A percentile compares a stretch with the other conserved stretches of the same genome.
phyloP scores from a whole-genome alignment of 2,888 invertebrate species.

The Pseudococcus viburni region DNA sequence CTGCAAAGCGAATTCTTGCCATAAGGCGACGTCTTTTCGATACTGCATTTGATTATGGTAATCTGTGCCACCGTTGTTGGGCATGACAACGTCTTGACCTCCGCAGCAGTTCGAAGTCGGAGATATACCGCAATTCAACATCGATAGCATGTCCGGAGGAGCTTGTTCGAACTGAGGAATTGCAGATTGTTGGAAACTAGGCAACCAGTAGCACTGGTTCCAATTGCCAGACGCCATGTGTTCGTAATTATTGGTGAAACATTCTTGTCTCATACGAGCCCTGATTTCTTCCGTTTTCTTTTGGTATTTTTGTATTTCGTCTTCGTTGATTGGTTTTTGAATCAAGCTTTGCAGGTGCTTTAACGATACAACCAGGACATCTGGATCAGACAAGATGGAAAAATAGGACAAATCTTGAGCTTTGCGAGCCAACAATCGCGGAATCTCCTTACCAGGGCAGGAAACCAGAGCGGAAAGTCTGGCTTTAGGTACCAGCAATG shows the following conservation, averaged over 20 bases:
- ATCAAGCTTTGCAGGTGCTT: conserved; percentile 76
- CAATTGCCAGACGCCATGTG: conserved; percentile 49
- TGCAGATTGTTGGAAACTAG: conserved; percentile 18
- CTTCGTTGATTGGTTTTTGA: conserved; percentile 69
- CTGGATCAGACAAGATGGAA: conserved; percentile 72
- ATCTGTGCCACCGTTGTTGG: conserved; percentile 67
- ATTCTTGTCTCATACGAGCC: conserved; percentile 68
- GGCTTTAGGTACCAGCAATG: conserved; percentile 84
- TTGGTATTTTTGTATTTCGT: conserved; percentile 68
- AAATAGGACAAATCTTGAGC: conserved; percentile 72
- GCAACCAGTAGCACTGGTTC: conserved; percentile 41
- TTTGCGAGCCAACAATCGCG: conserved; percentile 76
- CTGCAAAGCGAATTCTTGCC: conserved; percentile 79
- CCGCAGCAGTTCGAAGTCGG: not conserved
- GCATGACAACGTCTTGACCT: not conserved
- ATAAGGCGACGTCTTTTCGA: conserved; percentile 77
- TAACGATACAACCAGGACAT: conserved; percentile 83
- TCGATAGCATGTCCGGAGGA: not conserved
- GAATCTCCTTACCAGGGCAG: conserved; percentile 84
- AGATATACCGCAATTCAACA: conserved; percentile 8
- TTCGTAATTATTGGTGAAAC: conserved; percentile 59
- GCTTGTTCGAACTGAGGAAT: not conserved
- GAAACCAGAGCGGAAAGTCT: conserved; percentile 80
- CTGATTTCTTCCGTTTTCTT: conserved; percentile 70
- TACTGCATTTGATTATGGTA: conserved; percentile 72